Evolutionary conservation across 2,888 invertebrate genomes (phyloP).

Genomic region (Clepsis dumicolana): DNA sequence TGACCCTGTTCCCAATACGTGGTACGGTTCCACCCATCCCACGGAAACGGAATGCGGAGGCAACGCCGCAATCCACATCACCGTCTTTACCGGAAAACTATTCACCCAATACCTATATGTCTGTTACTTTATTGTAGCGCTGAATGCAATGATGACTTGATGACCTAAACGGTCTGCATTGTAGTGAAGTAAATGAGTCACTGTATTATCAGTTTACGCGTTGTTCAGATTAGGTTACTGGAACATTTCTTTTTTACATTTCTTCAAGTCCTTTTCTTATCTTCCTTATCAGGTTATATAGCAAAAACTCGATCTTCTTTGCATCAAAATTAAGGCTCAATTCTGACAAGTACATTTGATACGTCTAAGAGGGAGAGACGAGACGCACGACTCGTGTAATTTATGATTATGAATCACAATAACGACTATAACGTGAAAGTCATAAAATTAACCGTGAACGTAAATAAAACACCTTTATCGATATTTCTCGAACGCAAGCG

Average conservation of each 20-base stretch:
- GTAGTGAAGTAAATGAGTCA: conserved; percentile 30
- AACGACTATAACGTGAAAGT: conserved; percentile 10
- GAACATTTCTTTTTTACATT: conserved; percentile 15
- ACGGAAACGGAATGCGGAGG: conserved; percentile 75
- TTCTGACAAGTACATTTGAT: background rate
- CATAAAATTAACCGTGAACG: conserved; percentile 13
- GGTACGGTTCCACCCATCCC: conserved; percentile 66
- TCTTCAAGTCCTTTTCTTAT: conserved; percentile 12
- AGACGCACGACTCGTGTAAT: background rate
- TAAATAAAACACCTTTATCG: conserved; percentile 10
- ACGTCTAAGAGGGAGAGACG: background rate
- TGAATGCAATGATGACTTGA: conserved; percentile 19
- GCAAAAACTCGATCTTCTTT: background rate
- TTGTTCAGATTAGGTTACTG: conserved; percentile 21
- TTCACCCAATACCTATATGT: conserved; percentile 18
- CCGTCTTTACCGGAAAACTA: conserved; percentile 47
- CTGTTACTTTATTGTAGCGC: conserved; percentile 1
- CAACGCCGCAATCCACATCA: conserved; percentile 56
- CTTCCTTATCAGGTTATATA: background rate
- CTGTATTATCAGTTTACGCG: conserved; percentile 18
- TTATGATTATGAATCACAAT: conserved; percentile 15
- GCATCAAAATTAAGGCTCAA: background rate
- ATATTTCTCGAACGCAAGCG: background rate
- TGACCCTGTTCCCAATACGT: conserved; percentile 79
- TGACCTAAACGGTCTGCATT: conserved; percentile 7